Conservation (phyloP, 2,113 vertebrate species). For the Hemicordylus capensis region DNA sequence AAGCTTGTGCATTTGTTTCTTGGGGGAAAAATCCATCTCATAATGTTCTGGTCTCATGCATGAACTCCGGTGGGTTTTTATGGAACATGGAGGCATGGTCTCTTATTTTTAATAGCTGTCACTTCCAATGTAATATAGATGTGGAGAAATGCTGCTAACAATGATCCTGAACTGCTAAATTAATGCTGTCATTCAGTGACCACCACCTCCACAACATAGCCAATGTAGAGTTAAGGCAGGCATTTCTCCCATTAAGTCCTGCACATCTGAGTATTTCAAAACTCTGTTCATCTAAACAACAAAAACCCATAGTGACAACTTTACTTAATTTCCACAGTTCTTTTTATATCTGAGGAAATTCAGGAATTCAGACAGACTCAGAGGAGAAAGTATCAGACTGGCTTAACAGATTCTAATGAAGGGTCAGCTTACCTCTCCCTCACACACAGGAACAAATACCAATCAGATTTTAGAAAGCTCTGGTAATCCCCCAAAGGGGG, state of each 20-base stretch:
- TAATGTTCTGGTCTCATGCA: constrained; percentile 19
- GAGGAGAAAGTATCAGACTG: neutral
- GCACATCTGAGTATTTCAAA: neutral
- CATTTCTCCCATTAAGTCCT: neutral
- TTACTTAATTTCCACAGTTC: neutral
- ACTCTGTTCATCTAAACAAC: neutral
- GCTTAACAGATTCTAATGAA: neutral
- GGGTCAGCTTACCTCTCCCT: neutral
- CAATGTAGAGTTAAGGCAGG: neutral
- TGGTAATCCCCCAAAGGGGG: too few relatives aligned
- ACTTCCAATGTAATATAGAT: neutral
- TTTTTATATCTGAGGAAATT: neutral
- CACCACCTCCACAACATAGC: too few relatives aligned
- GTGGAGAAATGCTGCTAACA: constrained; percentile 1
- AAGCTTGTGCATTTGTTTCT: constrained; percentile 16
- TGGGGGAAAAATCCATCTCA: neutral
- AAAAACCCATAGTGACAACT: neutral
- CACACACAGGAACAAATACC: neutral
- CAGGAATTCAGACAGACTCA: neutral
- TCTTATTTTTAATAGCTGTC: neutral
- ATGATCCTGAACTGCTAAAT: neutral
- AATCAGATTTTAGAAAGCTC: too few relatives aligned
- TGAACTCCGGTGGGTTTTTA: neutral
- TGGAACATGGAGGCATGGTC: neutral
- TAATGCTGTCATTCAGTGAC: neutral